Conservation (phyloP, 2,113 vertebrate species). For the Ictalurus furcatus region DNA sequence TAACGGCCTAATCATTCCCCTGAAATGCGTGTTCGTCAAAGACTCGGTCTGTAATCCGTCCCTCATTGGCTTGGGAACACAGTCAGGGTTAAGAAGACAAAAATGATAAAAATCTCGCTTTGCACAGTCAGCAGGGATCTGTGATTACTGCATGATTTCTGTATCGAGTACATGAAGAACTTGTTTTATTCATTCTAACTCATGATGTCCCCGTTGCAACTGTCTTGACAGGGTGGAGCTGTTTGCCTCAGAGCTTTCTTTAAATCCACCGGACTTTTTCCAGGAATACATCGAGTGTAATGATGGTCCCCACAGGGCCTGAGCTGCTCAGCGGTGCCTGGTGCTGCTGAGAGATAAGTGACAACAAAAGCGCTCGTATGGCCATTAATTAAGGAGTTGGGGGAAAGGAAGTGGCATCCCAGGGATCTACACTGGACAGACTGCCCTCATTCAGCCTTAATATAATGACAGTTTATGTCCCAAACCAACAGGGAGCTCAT, state of each 20-base stretch:
- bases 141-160: not conserved
- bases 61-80: not conserved
- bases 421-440: conserved; percentile 46
- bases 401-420: conserved; percentile 49
- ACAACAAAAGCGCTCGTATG: conserved; percentile 56
- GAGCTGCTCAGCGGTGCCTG: conserved; percentile 48
- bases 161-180: not conserved
- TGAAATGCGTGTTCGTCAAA: not conserved
- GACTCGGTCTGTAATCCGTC: not conserved
- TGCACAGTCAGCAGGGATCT: not conserved
- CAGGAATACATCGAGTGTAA: conserved; percentile 54
- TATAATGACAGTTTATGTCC: conserved; percentile 38
- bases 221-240: not conserved
- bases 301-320: conserved; percentile 60
- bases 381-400: conserved; percentile 60
- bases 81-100: conserved; percentile 54
- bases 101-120: not conserved
- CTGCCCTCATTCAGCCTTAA: conserved; percentile 49
- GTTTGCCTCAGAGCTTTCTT: not conserved
- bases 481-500: conserved; percentile 14
- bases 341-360: conserved; percentile 61
- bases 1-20: not conserved
- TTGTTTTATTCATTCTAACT: conserved; percentile 9
- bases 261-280: conserved; percentile 30
- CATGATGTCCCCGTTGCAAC: not conserved